phyloP scores from a whole-genome alignment of 2,113 vertebrate species.

The Cephalophus harveyi region DNA sequence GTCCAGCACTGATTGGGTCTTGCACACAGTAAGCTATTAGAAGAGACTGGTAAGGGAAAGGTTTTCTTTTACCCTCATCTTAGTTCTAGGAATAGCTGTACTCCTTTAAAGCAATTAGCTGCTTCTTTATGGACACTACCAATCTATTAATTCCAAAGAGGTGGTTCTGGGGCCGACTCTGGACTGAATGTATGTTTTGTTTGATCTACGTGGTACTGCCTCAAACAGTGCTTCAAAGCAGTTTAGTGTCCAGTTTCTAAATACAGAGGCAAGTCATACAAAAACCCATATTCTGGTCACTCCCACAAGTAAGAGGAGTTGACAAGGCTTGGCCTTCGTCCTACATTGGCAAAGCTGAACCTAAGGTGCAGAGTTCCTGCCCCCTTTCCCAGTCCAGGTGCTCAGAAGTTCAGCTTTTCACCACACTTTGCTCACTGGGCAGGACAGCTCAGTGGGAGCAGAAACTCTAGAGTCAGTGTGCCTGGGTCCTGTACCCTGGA shows the following conservation, averaged over 20 bases:
- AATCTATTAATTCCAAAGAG: neutral
- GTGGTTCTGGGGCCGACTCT: neutral
- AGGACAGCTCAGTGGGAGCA: neutral
- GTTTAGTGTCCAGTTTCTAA: neutral
- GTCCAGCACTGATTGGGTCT: neutral
- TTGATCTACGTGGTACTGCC: neutral
- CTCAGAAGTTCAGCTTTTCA: neutral
- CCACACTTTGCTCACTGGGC: neutral
- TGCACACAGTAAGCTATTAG: neutral
- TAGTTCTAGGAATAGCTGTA: neutral
- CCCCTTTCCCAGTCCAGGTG: neutral
- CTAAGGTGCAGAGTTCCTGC: neutral
- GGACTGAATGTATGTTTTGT: neutral
- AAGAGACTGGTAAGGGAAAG: neutral
- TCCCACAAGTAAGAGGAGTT: neutral
- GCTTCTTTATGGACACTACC: neutral
- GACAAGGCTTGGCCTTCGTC: neutral
- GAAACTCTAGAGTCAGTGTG: neutral
- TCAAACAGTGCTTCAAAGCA: slow-evolving; percentile 25
- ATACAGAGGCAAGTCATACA: neutral
- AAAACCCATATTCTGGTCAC: neutral
- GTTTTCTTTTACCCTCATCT: neutral
- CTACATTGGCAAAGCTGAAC: neutral
- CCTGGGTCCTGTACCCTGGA: neutral
- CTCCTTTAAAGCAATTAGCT: neutral